Evolutionary conservation across 2,797 vertebrate genomes (phyloP).

Genomic region (Cynodonichthys magdalenae): DNA sequence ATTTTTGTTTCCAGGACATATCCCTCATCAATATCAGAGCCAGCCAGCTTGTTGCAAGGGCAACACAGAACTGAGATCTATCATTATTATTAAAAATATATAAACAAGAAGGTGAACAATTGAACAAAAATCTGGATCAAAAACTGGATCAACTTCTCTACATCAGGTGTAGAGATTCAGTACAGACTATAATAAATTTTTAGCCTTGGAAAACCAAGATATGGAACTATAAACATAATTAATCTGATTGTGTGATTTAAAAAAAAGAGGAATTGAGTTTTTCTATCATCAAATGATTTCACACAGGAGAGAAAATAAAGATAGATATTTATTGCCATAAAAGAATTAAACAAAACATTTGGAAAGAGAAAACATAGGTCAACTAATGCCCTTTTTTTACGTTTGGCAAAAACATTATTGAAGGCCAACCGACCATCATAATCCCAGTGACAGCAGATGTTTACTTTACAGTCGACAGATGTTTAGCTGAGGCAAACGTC

Average conservation of each 20-base stretch:
- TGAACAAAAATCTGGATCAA: too few species aligned
- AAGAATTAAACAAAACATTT: background rate
- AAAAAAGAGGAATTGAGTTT: conserved; percentile 1
- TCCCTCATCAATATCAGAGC: too few species aligned
- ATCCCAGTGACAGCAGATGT: conserved; percentile 26
- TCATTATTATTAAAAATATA: too few species aligned
- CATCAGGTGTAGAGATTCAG: background rate
- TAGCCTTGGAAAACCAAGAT: conserved; percentile 13
- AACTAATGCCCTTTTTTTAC: conserved; percentile 11
- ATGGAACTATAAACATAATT: background rate
- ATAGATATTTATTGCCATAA: conserved; percentile 14
- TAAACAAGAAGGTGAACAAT: too few species aligned
- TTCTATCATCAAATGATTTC: conserved; percentile 13
- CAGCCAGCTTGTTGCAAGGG: too few species aligned
- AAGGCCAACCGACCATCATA: conserved; percentile 8
- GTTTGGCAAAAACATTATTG: background rate
- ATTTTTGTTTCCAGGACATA: too few species aligned
- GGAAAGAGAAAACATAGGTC: background rate
- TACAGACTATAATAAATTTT: conserved; percentile 21
- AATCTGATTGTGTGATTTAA: conserved; percentile 24
- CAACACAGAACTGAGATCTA: too few species aligned
- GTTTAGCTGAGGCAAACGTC: conserved; percentile 21
- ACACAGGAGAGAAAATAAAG: conserved; percentile 4
- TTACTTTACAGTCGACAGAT: conserved; percentile 35
- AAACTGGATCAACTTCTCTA: background rate